Conservation (phyloP, 1,140 invertebrate genomes). For the Zeugodacus cucurbitae region DNA sequence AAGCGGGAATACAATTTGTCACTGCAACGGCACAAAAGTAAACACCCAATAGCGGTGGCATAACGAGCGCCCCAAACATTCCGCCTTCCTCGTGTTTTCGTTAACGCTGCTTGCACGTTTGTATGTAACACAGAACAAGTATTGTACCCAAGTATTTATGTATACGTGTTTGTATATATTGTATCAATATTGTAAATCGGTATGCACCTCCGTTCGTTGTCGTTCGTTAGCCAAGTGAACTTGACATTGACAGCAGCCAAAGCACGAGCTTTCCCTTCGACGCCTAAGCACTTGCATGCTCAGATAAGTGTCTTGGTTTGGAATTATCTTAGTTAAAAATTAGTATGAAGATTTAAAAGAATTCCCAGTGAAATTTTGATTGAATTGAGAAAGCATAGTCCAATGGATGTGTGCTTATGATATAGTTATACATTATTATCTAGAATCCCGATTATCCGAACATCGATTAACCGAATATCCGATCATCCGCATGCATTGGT, state of each 20-base stretch:
- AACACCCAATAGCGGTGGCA: not conserved
- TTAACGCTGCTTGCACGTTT: not conserved
- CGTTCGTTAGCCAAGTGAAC: slow-evolving; percentile 16
- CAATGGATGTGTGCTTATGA: too few species aligned
- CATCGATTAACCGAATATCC: too few species aligned
- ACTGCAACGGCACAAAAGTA: not conserved
- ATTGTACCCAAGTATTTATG: not conserved
- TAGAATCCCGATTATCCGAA: too few species aligned
- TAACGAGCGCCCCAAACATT: not conserved
- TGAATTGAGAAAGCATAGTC: too few species aligned
- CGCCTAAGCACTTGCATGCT: not conserved
- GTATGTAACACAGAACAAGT: not conserved
- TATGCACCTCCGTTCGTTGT: not conserved
- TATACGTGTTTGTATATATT: too few species aligned
- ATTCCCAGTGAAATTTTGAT: too few species aligned
- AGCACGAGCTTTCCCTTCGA: not conserved
- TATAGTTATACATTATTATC: too few species aligned
- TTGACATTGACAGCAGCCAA: slow-evolving; percentile 12
- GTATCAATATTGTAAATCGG: not conserved
- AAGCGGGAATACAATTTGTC: not conserved
- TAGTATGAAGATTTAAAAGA: too few species aligned
- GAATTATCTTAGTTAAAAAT: not conserved
- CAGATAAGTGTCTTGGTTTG: not conserved
- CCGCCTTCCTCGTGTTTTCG: not conserved
- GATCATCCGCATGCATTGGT: too few species aligned